Evolutionary conservation across 2,888 invertebrate species (phyloP), one percentile per base, ranked within the genome.

Genomic region (Rhingia campestris): DNA sequence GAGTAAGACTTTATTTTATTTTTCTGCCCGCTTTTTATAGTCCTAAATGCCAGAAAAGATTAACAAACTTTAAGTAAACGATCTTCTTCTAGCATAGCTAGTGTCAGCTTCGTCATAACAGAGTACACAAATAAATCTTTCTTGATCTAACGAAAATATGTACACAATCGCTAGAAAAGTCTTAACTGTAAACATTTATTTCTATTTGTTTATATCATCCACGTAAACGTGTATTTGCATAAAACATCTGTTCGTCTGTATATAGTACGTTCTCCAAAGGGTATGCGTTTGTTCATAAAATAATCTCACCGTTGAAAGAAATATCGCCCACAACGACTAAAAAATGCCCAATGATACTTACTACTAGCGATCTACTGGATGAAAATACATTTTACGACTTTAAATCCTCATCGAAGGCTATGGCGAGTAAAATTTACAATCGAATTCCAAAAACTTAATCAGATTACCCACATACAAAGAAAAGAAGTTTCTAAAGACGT

Each of bases 281-380:
- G 32, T 30, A 12, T 51, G n/a, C 53, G 12, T 12, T 22, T 35
- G 10, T 39, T 39, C 7, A 49, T 37, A 37, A 58, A 51, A 59
- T 51, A 51, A 51, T 59, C 59, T 33, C 51, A 33, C 3, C 22
- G 51, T 39, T 6, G 41, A 32, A 73, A 66, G 30, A 30, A 37
- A 14, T 22, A 67, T 61, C 74, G 74, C 80, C 67, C 74, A 80
- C 80, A 58, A 51, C 10, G 49, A 39, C 4, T 39, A 53, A 59
- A 49, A 74, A 64, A 14, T 64, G 14, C 47, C 9, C n/a, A 72
- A 14, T n/a, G 12, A 51, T 12, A 45, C 12, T 45, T 43, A n/a
- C 43, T 12, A 12, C 12, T 5, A 45, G 3, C n/a, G 12, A 45
- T 12, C 43, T 43, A 43, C n/a, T 12, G n/a, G 6, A 12, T 6